These are phyloP conservation scores for Eutrigla gurnardus DNA, from an alignment of 2,797 vertebrate genomes.

Conservation along the genomic window DNA sequence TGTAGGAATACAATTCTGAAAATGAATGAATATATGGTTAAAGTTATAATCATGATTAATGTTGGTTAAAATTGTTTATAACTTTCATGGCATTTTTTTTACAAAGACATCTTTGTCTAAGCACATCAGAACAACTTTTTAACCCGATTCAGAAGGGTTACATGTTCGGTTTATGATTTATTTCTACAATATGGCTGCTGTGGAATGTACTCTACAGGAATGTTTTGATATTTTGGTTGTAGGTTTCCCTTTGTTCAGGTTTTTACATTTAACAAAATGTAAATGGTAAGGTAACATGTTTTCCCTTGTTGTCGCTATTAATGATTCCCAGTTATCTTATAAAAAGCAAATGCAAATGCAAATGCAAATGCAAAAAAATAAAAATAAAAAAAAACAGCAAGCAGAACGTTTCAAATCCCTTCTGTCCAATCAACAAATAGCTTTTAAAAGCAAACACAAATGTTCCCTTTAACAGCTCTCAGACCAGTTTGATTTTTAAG, in stretches of 20 bases:
- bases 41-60: background rate
- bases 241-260: slow-evolving; percentile 7
- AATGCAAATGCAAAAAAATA: too few relatives aligned
- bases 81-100: background rate
- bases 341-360: background rate
- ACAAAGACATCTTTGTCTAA: background rate
- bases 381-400: background rate
- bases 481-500: background rate
- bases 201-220: too few relatives aligned
- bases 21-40: background rate
- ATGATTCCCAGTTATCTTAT: background rate
- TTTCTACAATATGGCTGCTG: too few relatives aligned
- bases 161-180: too few relatives aligned
- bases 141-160: background rate
- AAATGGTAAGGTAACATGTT: background rate
- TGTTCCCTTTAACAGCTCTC: background rate
- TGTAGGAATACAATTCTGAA: background rate
- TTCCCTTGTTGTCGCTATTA: background rate
- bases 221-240: background rate
- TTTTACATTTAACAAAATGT: background rate
- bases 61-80: background rate
- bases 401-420: background rate
- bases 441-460: background rate
- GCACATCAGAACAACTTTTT: background rate
- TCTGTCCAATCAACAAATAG: slow-evolving; percentile 1